Percentiles rank a stretch among this genome's conserved stretches.
Evolutionary conservation across 2,113 vertebrate species (phyloP).

Genomic region (Dolichallabes microphthalmus): DNA sequence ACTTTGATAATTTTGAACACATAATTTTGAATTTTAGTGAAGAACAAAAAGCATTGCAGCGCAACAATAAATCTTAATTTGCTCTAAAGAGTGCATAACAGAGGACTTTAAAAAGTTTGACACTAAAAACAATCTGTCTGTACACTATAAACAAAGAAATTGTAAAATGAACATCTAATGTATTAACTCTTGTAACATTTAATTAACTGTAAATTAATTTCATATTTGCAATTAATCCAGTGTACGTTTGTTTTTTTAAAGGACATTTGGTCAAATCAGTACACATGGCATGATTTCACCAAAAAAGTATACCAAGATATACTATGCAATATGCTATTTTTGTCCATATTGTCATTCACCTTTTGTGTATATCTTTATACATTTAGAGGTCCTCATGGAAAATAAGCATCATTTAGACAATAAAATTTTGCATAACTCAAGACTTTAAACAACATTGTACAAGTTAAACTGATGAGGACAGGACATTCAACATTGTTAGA

Average conservation of each 20-base stretch:
- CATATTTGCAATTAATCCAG: background rate
- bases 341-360: background rate
- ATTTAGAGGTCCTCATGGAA: background rate
- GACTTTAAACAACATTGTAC: background rate
- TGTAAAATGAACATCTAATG: background rate
- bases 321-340: background rate
- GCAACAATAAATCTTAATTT: background rate
- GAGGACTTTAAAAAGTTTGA: background rate
- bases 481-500: too few species aligned
- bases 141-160: background rate
- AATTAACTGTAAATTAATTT: background rate
- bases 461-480: background rate
- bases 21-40: background rate
- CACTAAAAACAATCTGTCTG: background rate
- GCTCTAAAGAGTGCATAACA: background rate
- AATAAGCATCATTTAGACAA: background rate
- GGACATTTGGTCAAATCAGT: background rate
- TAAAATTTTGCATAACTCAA: background rate
- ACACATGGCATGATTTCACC: background rate
- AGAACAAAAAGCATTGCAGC: background rate
- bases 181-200: background rate
- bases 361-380: background rate
- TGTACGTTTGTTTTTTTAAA: background rate
- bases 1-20: background rate
- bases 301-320: background rate